Evolutionary conservation across 37 sponge, comb jelly and placozoan species (phyloP), one percentile per base, ranked within the genome.

Genomic region (Amphimedon queenslandica): DNA sequence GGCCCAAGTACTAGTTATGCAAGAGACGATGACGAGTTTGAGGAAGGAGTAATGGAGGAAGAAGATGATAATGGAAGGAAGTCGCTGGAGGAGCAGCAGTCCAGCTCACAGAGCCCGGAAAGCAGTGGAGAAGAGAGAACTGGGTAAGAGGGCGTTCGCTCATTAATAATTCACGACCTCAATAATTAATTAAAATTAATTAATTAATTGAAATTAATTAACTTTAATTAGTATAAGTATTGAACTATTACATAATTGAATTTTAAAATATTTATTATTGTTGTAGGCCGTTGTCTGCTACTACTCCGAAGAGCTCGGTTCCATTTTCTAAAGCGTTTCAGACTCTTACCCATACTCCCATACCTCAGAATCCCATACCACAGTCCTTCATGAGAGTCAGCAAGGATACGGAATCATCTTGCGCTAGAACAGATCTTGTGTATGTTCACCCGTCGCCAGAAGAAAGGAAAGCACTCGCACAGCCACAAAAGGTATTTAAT

Each of bases 351-450:
- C 13, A 47, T 18, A 13, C n/a, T n/a, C n/a, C n/a, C n/a, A n/a
- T 47, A 47, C 27, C 28, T 60, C 27, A 11, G 21, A n/a, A 60
- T 11, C 41, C 74, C 47, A 0, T 53, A 10, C 70, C 73, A 2
- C 79, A 72, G 33, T 57, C 66, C 39, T 84, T 84, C 60, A 64
- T 5, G 55, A 38, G 79, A 31, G 79, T 73, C 28, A 32, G 39
- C 4, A 78, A 72, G 68, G 79, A 73, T 43, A 36, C 0, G 2
- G 84, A 84, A 65, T 71, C 77, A 4, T 56, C 79, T 5, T 84
- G 85, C 55, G 78, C 85, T 13, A 57, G 85, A 20, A 84, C 85
- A 3, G 85, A 84, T 42, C 79, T 84, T 36, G 68, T 84, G 29
- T 84, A 84, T 56, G 20, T 77, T 20, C 76, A 75, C 41, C 83